Evolutionary conservation across 2,888 invertebrate species (phyloP).

Genomic region (Microplitis manilae): DNA sequence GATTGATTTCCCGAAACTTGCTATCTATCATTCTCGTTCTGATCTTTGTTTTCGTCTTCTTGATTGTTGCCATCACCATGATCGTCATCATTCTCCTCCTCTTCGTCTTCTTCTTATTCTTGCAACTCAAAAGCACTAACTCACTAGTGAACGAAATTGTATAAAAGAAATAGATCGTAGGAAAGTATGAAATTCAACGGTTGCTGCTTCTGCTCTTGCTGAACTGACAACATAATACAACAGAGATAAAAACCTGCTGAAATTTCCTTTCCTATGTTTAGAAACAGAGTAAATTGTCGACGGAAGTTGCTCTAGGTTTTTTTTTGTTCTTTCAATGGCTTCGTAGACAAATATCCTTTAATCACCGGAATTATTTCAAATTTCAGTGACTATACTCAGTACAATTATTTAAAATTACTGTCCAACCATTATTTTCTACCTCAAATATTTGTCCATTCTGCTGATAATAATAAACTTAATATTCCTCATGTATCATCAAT

Average conservation of each 20-base stretch:
- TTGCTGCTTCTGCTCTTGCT: neutral
- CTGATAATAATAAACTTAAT: no score
- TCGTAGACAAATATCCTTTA: neutral
- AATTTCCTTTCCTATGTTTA: neutral
- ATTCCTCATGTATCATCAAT: no score
- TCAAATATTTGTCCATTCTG: no score
- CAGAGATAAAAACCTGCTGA: neutral
- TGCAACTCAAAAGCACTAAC: neutral
- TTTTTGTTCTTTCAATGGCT: neutral
- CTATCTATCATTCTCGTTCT: conserved; percentile 11
- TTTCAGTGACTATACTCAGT: no score
- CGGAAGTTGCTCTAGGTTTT: neutral
- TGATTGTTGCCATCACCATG: neutral
- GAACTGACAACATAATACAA: neutral
- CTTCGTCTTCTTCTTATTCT: neutral
- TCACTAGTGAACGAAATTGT: neutral
- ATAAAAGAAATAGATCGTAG: neutral
- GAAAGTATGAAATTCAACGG: conserved; percentile 4
- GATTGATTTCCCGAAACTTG: conserved; percentile 26
- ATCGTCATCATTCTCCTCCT: neutral
- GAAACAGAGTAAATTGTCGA: neutral
- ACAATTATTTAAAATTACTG: neutral
- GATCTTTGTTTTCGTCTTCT: conserved; percentile 1
- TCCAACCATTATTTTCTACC: neutral
- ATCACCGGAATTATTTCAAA: neutral